phyloP scores from a whole-genome alignment of 2,888 invertebrate species.

The Antheraea yamamai region DNA sequence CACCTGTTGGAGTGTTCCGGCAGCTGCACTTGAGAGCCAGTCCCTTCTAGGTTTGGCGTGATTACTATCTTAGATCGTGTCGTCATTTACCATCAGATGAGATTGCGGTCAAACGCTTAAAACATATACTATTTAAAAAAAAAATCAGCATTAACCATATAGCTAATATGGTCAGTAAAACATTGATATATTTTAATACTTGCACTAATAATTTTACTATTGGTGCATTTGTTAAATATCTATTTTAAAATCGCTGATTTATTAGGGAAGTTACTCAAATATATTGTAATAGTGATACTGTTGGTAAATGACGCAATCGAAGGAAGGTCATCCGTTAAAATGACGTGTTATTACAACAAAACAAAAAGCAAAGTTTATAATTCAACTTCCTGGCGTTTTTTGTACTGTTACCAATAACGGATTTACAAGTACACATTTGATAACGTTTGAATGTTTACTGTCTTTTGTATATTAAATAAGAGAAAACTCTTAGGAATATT shows the following conservation, averaged over 20 bases:
- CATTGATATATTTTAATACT: background rate
- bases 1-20: too few species aligned
- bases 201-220: background rate
- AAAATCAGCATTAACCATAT: too few species aligned
- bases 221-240: background rate
- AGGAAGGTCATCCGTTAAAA: constrained; percentile 3
- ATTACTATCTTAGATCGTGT: too few species aligned
- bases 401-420: background rate
- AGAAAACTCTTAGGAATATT: background rate
- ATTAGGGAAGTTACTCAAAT: background rate
- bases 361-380: constrained; percentile 14
- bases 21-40: too few species aligned
- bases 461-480: background rate
- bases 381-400: background rate
- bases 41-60: too few species aligned
- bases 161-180: too few species aligned
- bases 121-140: too few species aligned
- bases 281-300: background rate
- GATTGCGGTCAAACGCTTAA: too few species aligned
- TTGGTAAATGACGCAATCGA: background rate
- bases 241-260: background rate
- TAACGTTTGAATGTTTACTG: background rate
- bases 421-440: background rate
- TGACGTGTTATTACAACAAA: background rate
- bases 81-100: too few species aligned